Evolutionary conservation across 1,140 invertebrate genomes (phyloP), one percentile per base, ranked within the genome.

Genomic region (Drosophila jambulina): DNA sequence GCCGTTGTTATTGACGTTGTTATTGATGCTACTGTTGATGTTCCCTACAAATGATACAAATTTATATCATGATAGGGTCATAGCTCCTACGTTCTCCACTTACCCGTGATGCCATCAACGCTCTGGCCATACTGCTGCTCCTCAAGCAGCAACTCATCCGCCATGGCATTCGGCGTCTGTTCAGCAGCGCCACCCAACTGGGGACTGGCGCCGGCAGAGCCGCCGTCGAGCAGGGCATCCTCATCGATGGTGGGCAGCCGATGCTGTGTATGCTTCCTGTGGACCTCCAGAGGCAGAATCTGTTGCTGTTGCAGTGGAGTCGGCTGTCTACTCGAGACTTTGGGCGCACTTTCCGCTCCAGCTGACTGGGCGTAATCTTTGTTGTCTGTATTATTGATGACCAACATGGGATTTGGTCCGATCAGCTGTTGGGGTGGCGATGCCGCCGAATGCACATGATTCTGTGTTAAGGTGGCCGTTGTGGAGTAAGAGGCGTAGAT

Each of bases 401-500:
- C 12, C 15, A 42, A 29, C 19, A 71, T 40, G 27, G 54, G 32
- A 43, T 56, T 51, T 19, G 36, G 49, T 10, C 49, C 78, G 3
- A 53, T 58, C 1, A 78, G 62, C 25, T 72, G 84, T 38, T 90
- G 78, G 1, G 76, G 78, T 48, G 67, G 74, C 2, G 57, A 45
- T 1, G 75, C 74, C 49, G 82, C 54, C 17, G 67, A 23, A 45
- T 79, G 82, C 45, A 91, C 36, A 29, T 80, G 86, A 12, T 75
- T 81, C 9, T 84, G 76, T 21, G 85, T 68, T n/a, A 93, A 38
- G 9, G 82, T 78, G 21, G 80, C 58, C 46, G 87, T 90, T 38
- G 92, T 88, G 17, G 91, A 93, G 46, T 93, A 93, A 38, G 91
- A 91, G 36, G 92, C 80, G 77, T 93, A 93, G 19, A 93, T 91